A percentile compares a stretch with the other conserved stretches of the same genome.
These are phyloP conservation scores for Cartodere bifasciata DNA, from an alignment of 2,888 invertebrate species.

Conservation along the genomic window DNA sequence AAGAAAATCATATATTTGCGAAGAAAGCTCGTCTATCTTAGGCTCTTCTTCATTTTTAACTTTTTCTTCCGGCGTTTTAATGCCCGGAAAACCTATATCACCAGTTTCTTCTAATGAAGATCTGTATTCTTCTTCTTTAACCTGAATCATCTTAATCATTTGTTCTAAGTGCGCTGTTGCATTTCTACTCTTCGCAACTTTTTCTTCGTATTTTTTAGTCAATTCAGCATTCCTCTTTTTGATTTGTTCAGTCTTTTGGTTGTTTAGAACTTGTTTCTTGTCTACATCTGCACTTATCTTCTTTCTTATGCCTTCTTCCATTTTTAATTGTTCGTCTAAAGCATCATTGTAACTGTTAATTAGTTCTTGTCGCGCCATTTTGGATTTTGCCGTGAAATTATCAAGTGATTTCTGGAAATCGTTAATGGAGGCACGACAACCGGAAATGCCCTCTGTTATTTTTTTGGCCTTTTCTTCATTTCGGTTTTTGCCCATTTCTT, in stretches of 20 bases:
- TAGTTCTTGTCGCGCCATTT: constrained; percentile 18
- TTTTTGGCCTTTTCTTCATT: constrained; percentile 10
- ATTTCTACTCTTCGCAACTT: constrained; percentile 10
- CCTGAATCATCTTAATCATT: constrained; percentile 12
- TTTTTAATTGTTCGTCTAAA: constrained; percentile 19
- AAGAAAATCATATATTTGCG: no score
- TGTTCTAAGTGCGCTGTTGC: constrained; percentile 4
- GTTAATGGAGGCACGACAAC: constrained; percentile 17
- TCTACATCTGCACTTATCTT: constrained; percentile 16
- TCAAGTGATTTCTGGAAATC: constrained; percentile 16
- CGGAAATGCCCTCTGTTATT: no score
- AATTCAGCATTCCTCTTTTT: constrained; percentile 12
- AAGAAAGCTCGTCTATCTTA: no score
- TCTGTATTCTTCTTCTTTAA: no score
- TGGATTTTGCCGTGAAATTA: constrained; percentile 17
- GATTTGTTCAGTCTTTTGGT: constrained; percentile 8
- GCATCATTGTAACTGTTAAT: constrained; percentile 25
- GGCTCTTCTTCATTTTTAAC: no score
- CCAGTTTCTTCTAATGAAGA: no score
- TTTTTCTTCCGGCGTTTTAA: no score
- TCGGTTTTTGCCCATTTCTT: no score
- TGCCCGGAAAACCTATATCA: no score
- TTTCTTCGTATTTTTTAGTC: constrained; percentile 13
- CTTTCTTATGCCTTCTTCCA: constrained; percentile 1
- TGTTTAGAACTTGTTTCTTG: constrained; percentile 5